Conservation (phyloP, 2,113 vertebrate genomes). For the Mormyrus lacerda region DNA sequence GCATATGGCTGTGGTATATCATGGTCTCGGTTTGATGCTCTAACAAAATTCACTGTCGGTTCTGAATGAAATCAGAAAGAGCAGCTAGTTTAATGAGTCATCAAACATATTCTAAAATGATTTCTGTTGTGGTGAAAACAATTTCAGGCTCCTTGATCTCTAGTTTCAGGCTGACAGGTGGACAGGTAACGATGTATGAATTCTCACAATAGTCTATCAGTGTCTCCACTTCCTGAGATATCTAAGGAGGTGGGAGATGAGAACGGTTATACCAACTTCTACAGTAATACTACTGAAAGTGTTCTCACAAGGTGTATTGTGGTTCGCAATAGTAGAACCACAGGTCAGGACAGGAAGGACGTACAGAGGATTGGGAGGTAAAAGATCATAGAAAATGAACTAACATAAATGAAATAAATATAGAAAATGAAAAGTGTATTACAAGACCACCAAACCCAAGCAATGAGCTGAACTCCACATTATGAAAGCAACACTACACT, state of each 20-base stretch:
- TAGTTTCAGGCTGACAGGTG: not conserved
- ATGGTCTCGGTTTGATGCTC: not conserved
- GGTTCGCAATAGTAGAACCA: not conserved
- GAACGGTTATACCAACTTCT: not conserved
- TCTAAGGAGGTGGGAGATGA: not conserved
- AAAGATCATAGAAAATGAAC: not conserved
- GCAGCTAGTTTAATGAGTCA: not conserved
- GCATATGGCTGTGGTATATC: not conserved
- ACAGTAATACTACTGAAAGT: not conserved
- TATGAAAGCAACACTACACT: not conserved
- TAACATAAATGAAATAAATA: not conserved
- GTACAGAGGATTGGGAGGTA: not conserved
- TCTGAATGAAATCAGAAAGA: not conserved
- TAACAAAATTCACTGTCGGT: not conserved
- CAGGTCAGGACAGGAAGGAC: not conserved
- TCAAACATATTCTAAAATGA: not conserved
- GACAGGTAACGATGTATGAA: not conserved
- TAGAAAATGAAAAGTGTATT: not conserved
- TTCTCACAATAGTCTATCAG: not conserved
- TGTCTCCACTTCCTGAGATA: not conserved
- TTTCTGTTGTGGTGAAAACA: not conserved
- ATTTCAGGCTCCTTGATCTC: not conserved
- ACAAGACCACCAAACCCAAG: not conserved
- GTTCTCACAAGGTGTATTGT: not conserved
- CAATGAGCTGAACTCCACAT: not conserved